These are phyloP conservation scores for Phoenicopterus ruber DNA, from an alignment of 2,113 vertebrate genomes.

Conservation along the genomic window DNA sequence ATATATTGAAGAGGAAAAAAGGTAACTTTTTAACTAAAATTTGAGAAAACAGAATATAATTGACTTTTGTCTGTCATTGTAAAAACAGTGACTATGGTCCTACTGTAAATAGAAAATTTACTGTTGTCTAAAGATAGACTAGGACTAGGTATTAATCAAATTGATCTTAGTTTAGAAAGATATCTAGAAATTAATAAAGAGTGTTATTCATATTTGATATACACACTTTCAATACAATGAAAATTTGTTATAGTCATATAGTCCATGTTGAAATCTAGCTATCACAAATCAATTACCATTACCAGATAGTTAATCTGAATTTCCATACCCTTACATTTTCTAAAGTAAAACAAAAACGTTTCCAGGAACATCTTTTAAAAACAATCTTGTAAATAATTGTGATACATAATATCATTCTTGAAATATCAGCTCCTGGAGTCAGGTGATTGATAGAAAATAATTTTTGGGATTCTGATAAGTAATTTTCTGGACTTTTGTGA, in stretches of 20 bases:
- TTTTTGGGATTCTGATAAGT: not conserved
- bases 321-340: not conserved
- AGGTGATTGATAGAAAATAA: not conserved
- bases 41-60: not conserved
- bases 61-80: not conserved
- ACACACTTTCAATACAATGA: not conserved
- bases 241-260: not conserved
- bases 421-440: not conserved
- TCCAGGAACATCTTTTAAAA: not conserved
- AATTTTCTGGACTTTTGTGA: not conserved
- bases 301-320: not conserved
- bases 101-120: not conserved
- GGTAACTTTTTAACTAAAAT: not conserved
- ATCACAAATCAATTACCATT: not conserved
- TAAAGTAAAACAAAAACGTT: not conserved
- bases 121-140: not conserved
- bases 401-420: not conserved
- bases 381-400: not conserved
- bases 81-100: not conserved
- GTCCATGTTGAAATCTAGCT: not conserved
- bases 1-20: not conserved
- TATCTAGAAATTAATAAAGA: not conserved
- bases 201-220: not conserved
- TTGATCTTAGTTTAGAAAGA: not conserved
- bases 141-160: not conserved